Evolutionary conservation across 1,140 invertebrate species (phyloP).

Genomic region (Tigriopus japonicus): DNA sequence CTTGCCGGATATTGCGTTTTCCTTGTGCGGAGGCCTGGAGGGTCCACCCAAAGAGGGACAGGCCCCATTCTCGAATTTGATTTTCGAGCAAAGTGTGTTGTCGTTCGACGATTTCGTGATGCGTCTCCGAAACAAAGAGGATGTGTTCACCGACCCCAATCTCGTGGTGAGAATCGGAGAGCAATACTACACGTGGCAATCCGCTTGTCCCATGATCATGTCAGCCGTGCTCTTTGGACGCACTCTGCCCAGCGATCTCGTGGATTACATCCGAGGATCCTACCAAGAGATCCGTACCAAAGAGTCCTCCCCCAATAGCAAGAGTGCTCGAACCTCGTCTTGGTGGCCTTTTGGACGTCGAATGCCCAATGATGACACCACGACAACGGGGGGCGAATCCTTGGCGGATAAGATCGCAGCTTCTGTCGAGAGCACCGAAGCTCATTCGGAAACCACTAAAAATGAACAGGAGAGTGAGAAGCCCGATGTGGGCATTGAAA

Average conservation of each 20-base stretch:
- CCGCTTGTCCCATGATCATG: constrained; percentile 66
- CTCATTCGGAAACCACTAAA: constrained; percentile 7
- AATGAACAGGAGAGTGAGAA: constrained; percentile 3
- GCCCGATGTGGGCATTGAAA: constrained; percentile 1
- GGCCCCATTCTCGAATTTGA: constrained; percentile 23
- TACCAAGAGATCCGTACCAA: constrained; percentile 19
- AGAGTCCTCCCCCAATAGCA: constrained; percentile 16
- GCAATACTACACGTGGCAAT: constrained; percentile 71
- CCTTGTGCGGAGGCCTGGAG: constrained; percentile 54
- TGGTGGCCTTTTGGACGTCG: constrained; percentile 22
- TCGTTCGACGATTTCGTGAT: constrained; percentile 57
- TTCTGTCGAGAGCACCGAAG: constrained; percentile 15
- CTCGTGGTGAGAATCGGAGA: constrained; percentile 68
- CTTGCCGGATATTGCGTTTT: constrained; percentile 22
- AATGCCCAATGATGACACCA: too few relatives aligned
- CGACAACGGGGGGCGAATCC: too few relatives aligned
- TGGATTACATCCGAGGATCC: constrained; percentile 13
- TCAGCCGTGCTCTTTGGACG: constrained; percentile 62
- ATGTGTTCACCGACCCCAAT: constrained; percentile 47
- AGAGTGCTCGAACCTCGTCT: too few relatives aligned
- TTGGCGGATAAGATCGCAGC: too few relatives aligned
- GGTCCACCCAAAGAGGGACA: constrained; percentile 30
- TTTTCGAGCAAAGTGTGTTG: constrained; percentile 51
- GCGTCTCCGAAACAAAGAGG: background rate
- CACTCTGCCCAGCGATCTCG: constrained; percentile 39